Percentiles rank a stretch among this genome's conserved stretches.
phyloP scores from a whole-genome alignment of 2,888 invertebrate genomes.

The Drosophila anomalata region DNA sequence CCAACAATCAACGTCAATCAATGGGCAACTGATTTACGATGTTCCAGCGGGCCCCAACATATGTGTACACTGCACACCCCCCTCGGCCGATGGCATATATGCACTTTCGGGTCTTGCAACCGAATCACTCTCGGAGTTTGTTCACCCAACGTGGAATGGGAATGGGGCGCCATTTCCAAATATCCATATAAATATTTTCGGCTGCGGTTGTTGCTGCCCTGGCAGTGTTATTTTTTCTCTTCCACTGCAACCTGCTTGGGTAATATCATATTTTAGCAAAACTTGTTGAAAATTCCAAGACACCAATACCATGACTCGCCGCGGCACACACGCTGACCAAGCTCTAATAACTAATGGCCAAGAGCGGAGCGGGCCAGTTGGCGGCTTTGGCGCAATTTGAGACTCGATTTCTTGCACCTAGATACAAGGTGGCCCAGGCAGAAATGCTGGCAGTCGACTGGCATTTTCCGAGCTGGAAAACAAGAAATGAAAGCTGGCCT shows the following conservation, averaged over 20 bases:
- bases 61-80: background rate
- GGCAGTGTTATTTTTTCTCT: conserved; percentile 12
- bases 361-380: conserved; percentile 53
- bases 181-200: conserved; percentile 37
- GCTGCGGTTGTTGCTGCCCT: conserved; percentile 13
- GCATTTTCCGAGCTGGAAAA: conserved; percentile 42
- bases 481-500: conserved; percentile 32
- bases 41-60: background rate
- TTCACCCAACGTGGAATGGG: conserved; percentile 54
- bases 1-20: conserved; percentile 58
- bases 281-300: conserved; percentile 69
- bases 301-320: conserved; percentile 20
- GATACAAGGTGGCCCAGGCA: conserved; percentile 36
- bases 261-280: conserved; percentile 78
- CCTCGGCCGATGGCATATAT: conserved; percentile 16
- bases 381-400: conserved; percentile 62
- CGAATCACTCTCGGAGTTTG: conserved; percentile 46
- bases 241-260: conserved; percentile 70
- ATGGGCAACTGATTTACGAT: conserved; percentile 50
- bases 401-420: conserved; percentile 72
- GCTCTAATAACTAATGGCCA: conserved; percentile 68
- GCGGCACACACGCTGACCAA: conserved; percentile 30
- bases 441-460: conserved; percentile 16
- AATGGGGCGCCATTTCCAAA: conserved; percentile 59
- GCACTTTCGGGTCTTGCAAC: conserved; percentile 42